A percentile compares a stretch with the other conserved stretches of the same genome.
These are phyloP conservation scores for Chloroceryle aenea DNA, from an alignment of 2,113 vertebrate genomes.

Conservation along the genomic window DNA sequence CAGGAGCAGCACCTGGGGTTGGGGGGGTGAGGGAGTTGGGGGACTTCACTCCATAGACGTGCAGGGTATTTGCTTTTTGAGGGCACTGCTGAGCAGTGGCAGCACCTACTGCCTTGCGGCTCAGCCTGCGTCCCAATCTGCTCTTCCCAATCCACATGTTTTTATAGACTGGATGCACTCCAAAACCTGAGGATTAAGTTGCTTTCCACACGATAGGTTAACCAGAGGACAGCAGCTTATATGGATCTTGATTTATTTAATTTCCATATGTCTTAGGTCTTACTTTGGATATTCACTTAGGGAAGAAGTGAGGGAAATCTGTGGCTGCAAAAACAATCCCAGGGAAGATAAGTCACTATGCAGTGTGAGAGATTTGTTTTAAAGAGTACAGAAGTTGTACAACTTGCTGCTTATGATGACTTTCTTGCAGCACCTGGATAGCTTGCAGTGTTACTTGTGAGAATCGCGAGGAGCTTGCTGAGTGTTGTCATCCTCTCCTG, in stretches of 20 bases:
- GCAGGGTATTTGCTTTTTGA: background rate
- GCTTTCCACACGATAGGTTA: slow-evolving; percentile 35
- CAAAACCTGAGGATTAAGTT: slow-evolving; percentile 46
- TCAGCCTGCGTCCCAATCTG: background rate
- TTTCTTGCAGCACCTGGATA: fast-evolving
- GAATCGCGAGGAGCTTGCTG: fast-evolving
- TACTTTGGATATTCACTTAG: slow-evolving; percentile 16
- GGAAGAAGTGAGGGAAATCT: slow-evolving; percentile 14
- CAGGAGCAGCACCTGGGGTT: background rate
- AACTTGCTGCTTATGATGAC: background rate
- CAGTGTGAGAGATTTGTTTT: background rate
- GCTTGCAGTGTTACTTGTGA: background rate
- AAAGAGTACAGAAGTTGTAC: background rate
- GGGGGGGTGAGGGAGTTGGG: no score
- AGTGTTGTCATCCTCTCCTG: fast-evolving
- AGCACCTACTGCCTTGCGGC: background rate
- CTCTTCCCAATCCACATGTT: background rate
- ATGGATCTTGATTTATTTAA: slow-evolving; percentile 29
- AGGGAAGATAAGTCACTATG: background rate
- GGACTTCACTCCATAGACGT: background rate
- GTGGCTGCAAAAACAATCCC: background rate
- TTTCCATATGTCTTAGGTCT: slow-evolving; percentile 43
- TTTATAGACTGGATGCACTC: background rate
- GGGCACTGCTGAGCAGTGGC: background rate
- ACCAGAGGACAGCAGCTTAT: slow-evolving; percentile 15